Percentiles rank a stretch among this genome's conserved stretches.
Conservation (phyloP, 2,888 invertebrate genomes). For the Phengaris arion region DNA sequence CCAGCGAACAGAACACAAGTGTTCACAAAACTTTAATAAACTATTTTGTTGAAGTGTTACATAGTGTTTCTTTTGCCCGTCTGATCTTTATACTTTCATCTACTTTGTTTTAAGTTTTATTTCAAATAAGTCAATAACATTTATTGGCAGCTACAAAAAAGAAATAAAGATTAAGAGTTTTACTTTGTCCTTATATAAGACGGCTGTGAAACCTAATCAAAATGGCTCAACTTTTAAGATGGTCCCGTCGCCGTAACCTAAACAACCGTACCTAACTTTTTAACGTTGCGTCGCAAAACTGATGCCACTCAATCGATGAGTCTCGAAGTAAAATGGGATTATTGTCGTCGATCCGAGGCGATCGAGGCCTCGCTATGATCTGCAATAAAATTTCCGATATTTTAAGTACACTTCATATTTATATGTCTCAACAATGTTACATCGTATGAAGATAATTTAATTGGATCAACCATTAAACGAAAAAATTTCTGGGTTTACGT, state of each 20-base stretch:
- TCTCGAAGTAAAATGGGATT: slow-evolving; percentile 65
- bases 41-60: too few relatives aligned
- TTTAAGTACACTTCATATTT: slow-evolving; percentile 19
- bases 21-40: too few relatives aligned
- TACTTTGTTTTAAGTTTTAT: neutral
- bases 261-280: slow-evolving; percentile 29
- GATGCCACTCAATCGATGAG: slow-evolving; percentile 55
- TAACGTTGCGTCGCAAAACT: slow-evolving; percentile 43
- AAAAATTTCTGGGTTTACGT: neutral
- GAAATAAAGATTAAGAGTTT: neutral
- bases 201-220: slow-evolving; percentile 6
- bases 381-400: slow-evolving; percentile 46
- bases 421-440: slow-evolving; percentile 1
- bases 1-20: too few relatives aligned
- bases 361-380: slow-evolving; percentile 55
- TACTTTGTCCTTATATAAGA: neutral
- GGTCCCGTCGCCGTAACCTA: neutral
- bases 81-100: too few relatives aligned
- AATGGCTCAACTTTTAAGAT: slow-evolving; percentile 16
- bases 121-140: neutral
- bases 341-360: slow-evolving; percentile 66
- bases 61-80: too few relatives aligned
- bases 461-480: neutral
- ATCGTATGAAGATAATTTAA: neutral
- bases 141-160: neutral